Evolutionary conservation across 2,888 invertebrate species (phyloP), one percentile per base, ranked within the genome.

Genomic region (Rhimphoctona megacephalus): DNA sequence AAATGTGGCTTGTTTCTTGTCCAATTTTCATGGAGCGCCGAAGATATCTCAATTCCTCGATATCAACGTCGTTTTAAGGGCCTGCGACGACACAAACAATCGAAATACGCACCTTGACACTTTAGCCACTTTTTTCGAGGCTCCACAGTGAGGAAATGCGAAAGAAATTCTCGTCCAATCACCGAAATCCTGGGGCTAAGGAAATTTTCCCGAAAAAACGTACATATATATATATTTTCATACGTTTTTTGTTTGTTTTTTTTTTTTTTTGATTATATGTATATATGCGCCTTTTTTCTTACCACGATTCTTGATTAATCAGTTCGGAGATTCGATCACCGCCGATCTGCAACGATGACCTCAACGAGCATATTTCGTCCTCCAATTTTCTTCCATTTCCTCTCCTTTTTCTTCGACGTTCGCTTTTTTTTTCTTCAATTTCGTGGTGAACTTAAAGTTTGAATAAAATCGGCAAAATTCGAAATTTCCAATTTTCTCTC

Each of bases 201-300:
- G 30, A 17, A 6, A 30, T 17, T 5, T 61, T 61, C 14, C 6
- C 30, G 30, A 61, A 61, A 61, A 61, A 61, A 61, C 17, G 61
- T 61, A 61, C 61, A 61, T 61, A 61, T 61, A 61, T 61, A 61
- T 61, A 61, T 61, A 25, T 30, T 61, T 30, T 43, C 11, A 43
- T 6, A 30, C 30, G 2, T 30, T 30, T 61, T 61, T 30, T 61
- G 30, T 30, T 1, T 61, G 6, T 14, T 17, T 61, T 30, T 6
- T 5, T 61, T 17, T 17, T 30, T 17, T 17, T 30, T 1, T 17
- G 30, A 30, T 14, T 5, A 49, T 17, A 30, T 61, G 30, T 61
- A 30, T 61, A 61, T 61, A 30, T 30, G 61, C 11, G 14, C 30
- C 17, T 61, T 61, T 61, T 30, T 61, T 61, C 61, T 61, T 17